These are phyloP conservation scores for Drosophila littoralis DNA, from an alignment of 1,140 invertebrate genomes.

Conservation along the genomic window DNA sequence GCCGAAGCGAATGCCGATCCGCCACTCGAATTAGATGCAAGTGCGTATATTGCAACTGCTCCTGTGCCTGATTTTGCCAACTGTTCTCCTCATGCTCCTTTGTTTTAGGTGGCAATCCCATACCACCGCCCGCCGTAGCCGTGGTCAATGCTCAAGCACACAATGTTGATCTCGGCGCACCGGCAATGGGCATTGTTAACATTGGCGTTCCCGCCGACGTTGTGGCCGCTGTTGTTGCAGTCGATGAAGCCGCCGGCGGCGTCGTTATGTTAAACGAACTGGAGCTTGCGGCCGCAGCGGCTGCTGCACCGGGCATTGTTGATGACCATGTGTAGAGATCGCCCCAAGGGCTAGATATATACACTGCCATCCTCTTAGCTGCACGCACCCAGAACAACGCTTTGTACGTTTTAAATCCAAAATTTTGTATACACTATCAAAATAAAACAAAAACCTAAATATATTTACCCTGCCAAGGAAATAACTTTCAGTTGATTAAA, in stretches of 20 bases:
- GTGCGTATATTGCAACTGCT: slow-evolving; percentile 37
- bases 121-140: slow-evolving; percentile 72
- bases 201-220: slow-evolving; percentile 40
- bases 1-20: slow-evolving; percentile 96
- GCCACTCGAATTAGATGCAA: slow-evolving; percentile 87
- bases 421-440: slow-evolving; percentile 70
- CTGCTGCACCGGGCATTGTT: slow-evolving; percentile 39
- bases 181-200: slow-evolving; percentile 33
- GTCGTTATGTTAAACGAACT: slow-evolving; percentile 68
- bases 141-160: slow-evolving; percentile 65
- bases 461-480: too few species aligned
- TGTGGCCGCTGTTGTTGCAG: slow-evolving; percentile 61
- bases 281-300: slow-evolving; percentile 62
- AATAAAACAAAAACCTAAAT: slow-evolving; percentile 24
- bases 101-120: slow-evolving; percentile 86
- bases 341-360: slow-evolving; percentile 17
- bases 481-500: too few species aligned
- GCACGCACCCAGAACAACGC: slow-evolving; percentile 53
- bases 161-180: slow-evolving; percentile 50
- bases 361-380: slow-evolving; percentile 64
- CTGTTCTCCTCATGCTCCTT: background rate
- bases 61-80: background rate
- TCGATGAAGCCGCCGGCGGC: slow-evolving; percentile 77
- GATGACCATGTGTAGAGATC: slow-evolving; percentile 60
- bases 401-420: slow-evolving; percentile 72